Conservation (phyloP, 2,888 invertebrate species). For the Megaustenia siamemsis region DNA sequence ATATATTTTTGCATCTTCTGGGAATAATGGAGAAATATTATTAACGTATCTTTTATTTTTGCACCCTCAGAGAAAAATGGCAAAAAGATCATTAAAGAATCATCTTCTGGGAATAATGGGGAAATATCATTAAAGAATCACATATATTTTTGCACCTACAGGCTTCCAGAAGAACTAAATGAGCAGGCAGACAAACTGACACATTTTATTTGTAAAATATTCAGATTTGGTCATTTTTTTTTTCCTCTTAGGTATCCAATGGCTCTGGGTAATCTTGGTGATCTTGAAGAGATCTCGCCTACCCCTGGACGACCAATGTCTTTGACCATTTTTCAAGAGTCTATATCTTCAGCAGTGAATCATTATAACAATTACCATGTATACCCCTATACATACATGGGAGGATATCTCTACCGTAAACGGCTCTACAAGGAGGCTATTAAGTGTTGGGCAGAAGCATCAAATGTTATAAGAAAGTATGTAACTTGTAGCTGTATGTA, state of each 20-base stretch:
- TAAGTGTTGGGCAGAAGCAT: slow-evolving; percentile 96
- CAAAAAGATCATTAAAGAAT: too few relatives aligned
- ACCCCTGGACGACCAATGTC: slow-evolving; percentile 86
- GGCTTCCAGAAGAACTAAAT: too few relatives aligned
- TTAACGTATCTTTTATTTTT: too few relatives aligned
- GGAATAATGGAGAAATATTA: too few relatives aligned
- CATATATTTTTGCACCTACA: too few relatives aligned
- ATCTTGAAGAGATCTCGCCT: slow-evolving; percentile 91
- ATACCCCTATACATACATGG: slow-evolving; percentile 97
- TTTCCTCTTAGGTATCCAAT: slow-evolving; percentile 86
- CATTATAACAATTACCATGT: slow-evolving; percentile 95
- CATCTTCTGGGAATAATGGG: too few relatives aligned
- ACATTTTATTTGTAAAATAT: too few relatives aligned
- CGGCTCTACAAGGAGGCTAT: slow-evolving; percentile 94
- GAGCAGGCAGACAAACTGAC: too few relatives aligned
- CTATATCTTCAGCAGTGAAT: slow-evolving; percentile 88
- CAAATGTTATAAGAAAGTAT: slow-evolving; percentile 92
- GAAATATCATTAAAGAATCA: too few relatives aligned
- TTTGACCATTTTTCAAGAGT: slow-evolving; percentile 88
- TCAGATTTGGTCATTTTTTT: neutral
- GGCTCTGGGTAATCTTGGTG: slow-evolving; percentile 94
- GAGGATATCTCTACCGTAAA: slow-evolving; percentile 93
- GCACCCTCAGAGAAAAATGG: too few relatives aligned
- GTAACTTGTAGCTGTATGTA: slow-evolving; percentile 57
- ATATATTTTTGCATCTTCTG: too few relatives aligned